Evolutionary conservation across 2,113 vertebrate species (phyloP), one percentile per base, ranked within the genome.

Genomic region (Collichthys lucidus): DNA sequence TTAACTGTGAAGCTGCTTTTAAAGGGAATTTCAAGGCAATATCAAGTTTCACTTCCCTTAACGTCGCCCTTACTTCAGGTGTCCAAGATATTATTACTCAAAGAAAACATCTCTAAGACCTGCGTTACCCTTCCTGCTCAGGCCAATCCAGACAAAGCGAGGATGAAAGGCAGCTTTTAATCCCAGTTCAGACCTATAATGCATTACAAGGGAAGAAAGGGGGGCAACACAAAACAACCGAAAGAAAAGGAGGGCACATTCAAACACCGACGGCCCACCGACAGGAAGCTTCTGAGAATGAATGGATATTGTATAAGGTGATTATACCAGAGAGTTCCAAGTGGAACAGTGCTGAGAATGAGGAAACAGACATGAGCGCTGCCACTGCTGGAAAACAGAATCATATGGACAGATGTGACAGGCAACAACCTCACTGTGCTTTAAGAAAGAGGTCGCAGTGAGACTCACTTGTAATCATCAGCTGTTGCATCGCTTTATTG

Each of bases 321-420:
- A 70, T 77, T 81, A 87, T 1, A 68, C 44, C 50, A 50, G 61
- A 49, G 68, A 65, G 62, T 46, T 66, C 49, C 74, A 69, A 86
- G 60, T 70, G 44, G 80, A 82, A 31, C 67, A 52, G 55, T 2
- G 15, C 14, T 68, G 72, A 80, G 26, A 74, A 84, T 86, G 83
- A 88, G 73, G 60, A 64, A 80, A 80, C 5, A 50, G 49, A 72
- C 52, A 52, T 35, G 61, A 74, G 16, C 8, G 77, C 24, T 67
- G 61, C 26, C 29, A 84, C 67, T 53, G 80, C 44, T 6, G 22
- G 29, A 53, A 15, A 66, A n/a, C 47, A 64, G 61, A 76, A 16
- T n/a, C 11, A 70, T 24, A 46, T 46, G 61, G 57, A 73, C 74
- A 73, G 52, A 57, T 74, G 67, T 40, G 63, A 20, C 19, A 5